These are phyloP conservation scores for Erebia palarica DNA, from an alignment of 2,888 invertebrate species.

Conservation along the genomic window DNA sequence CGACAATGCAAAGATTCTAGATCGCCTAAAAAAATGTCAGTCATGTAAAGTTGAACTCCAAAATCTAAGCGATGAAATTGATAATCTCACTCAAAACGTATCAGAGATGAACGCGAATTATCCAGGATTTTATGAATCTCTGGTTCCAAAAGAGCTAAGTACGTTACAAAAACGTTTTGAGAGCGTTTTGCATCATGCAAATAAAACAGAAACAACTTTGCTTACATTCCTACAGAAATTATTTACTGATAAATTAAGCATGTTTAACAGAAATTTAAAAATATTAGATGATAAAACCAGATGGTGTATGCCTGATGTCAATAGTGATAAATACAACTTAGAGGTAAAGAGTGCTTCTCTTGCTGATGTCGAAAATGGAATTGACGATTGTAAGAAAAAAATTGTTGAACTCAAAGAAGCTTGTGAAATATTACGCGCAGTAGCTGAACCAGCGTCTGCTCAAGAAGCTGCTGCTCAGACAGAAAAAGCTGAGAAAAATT, in stretches of 20 bases:
- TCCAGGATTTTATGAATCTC: constrained; percentile 89
- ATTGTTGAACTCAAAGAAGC: constrained; percentile 87
- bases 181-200: constrained; percentile 88
- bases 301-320: constrained; percentile 95
- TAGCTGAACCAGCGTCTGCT: constrained; percentile 88
- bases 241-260: constrained; percentile 91
- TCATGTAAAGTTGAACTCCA: constrained; percentile 87
- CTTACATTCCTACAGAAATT: constrained; percentile 92
- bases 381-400: constrained; percentile 86
- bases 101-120: constrained; percentile 87
- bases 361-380: constrained; percentile 87
- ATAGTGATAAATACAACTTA: constrained; percentile 94
- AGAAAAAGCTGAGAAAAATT: constrained; percentile 86
- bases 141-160: constrained; percentile 90
- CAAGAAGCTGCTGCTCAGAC: constrained; percentile 86
- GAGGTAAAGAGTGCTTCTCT: constrained; percentile 94
- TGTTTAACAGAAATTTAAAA: constrained; percentile 90
- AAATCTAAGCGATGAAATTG: constrained; percentile 85
- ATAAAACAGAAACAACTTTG: constrained; percentile 91
- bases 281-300: constrained; percentile 93
- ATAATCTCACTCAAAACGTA: constrained; percentile 86
- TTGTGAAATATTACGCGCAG: constrained; percentile 86
- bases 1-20: constrained; percentile 91
- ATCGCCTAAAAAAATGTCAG: constrained; percentile 89
- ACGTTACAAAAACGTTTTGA: constrained; percentile 93